Conservation (phyloP, 2,113 vertebrate genomes). For the Oreochromis aureus region DNA sequence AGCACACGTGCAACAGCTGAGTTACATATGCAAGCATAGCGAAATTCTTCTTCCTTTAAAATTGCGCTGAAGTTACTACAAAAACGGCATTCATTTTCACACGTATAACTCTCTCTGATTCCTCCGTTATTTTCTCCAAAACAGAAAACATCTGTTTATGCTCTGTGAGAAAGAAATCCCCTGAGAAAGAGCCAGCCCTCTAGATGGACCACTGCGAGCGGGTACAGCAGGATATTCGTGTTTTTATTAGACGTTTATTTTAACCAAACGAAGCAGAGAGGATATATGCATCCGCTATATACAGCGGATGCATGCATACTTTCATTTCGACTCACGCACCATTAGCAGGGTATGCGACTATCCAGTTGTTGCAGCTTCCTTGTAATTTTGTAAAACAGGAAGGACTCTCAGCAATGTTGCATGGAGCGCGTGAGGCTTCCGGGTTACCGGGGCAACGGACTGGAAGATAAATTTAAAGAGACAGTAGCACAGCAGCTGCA, state of each 20-base stretch:
- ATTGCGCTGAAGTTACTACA: background rate
- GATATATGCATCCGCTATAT: background rate
- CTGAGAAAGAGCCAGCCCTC: background rate
- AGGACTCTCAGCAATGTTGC: slow-evolving; percentile 38
- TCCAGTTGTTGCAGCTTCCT: slow-evolving; percentile 63
- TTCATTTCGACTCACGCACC: slow-evolving; percentile 67
- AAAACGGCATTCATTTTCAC: background rate
- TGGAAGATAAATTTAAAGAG: slow-evolving; percentile 68
- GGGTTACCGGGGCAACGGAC: slow-evolving; percentile 67
- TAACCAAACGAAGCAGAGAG: background rate
- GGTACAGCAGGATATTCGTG: background rate
- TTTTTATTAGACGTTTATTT: slow-evolving; percentile 12
- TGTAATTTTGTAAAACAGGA: slow-evolving; percentile 65
- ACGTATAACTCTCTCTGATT: background rate
- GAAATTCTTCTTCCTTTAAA: background rate
- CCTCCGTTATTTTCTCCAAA: background rate
- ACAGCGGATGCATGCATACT: slow-evolving; percentile 36
- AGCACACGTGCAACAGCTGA: background rate
- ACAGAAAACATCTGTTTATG: background rate
- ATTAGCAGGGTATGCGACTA: slow-evolving; percentile 37
- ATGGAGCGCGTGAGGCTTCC: slow-evolving; percentile 40
- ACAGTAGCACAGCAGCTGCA: slow-evolving; percentile 33
- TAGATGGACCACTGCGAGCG: background rate
- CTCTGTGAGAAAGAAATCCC: background rate
- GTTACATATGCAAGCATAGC: background rate